Percentiles rank a stretch among this genome's conserved stretches.
Evolutionary conservation across 2,113 vertebrate genomes (phyloP).

Genomic region (Ardeotis arabs): DNA sequence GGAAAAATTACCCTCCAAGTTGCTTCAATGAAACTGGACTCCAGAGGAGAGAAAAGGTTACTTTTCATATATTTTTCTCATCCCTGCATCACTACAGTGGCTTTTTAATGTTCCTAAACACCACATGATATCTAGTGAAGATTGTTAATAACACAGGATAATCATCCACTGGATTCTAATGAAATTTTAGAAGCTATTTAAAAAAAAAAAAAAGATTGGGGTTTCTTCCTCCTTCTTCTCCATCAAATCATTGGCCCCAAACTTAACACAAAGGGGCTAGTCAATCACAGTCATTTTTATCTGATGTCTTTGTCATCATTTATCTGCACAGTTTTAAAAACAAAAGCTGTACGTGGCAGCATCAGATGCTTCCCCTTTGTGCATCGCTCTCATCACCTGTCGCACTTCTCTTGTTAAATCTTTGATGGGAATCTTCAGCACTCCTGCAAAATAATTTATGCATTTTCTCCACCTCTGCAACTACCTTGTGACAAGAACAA

Average conservation of each 20-base stretch:
- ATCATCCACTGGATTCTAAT: conserved; percentile 17
- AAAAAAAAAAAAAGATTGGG: not conserved
- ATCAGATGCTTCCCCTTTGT: conserved; percentile 42
- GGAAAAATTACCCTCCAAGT: not conserved
- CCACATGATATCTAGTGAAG: not conserved
- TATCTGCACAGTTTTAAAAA: conserved; percentile 30
- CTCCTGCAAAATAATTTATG: conserved; percentile 47
- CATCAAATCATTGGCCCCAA: conserved; percentile 18
- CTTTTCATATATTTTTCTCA: not conserved
- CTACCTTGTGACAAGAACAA: conserved; percentile 48
- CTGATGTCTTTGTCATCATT: conserved; percentile 15
- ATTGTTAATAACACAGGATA: conserved; percentile 9
- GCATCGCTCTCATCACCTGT: conserved; percentile 52
- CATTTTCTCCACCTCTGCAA: conserved; percentile 57
- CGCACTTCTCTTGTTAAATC: conserved; percentile 20
- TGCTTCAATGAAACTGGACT: not conserved
- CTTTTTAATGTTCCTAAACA: not conserved
- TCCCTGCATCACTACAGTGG: not conserved
- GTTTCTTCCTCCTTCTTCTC: conserved; percentile 1
- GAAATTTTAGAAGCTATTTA: conserved; percentile 3
- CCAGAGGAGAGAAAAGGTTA: not conserved
- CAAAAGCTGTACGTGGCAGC: conserved; percentile 21
- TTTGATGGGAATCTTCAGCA: conserved; percentile 35
- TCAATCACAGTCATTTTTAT: conserved; percentile 58
- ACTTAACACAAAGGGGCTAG: conserved; percentile 35